Percentiles rank a stretch among this genome's conserved stretches.
Evolutionary conservation across 2,113 vertebrate species (phyloP).

Genomic region (Electrona antarctica): DNA sequence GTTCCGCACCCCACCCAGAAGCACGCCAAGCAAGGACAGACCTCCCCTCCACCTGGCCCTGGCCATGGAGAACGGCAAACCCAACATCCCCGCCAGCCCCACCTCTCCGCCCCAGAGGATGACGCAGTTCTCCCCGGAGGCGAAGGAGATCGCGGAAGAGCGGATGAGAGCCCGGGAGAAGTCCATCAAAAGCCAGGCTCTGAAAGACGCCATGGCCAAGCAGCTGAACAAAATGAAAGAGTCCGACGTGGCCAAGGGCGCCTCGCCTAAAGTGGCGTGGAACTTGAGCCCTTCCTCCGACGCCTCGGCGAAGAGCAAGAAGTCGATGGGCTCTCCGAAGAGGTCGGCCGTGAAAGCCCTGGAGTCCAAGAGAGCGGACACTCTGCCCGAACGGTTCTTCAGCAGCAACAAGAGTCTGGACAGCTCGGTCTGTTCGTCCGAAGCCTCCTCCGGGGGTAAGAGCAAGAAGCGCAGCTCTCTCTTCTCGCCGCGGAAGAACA

Average conservation of each 20-base stretch:
- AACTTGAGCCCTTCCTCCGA: constrained; percentile 39
- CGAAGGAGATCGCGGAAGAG: constrained; percentile 92
- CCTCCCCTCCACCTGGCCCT: constrained; percentile 75
- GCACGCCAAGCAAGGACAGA: constrained; percentile 70
- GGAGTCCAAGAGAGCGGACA: constrained; percentile 79
- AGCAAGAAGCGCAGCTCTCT: constrained; percentile 94
- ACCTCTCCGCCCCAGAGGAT: constrained; percentile 66
- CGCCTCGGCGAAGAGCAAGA: constrained; percentile 69
- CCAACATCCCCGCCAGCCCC: constrained; percentile 69
- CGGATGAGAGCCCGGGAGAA: constrained; percentile 93
- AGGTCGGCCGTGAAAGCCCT: constrained; percentile 73
- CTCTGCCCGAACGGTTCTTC: constrained; percentile 79
- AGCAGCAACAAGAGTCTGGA: constrained; percentile 83
- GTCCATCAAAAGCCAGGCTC: constrained; percentile 90
- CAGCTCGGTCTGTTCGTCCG: constrained; percentile 90
- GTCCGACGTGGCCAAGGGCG: constrained; percentile 72
- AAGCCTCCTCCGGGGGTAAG: constrained; percentile 86
- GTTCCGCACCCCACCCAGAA: constrained; percentile 88
- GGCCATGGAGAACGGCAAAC: constrained; percentile 85
- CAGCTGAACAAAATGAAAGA: constrained; percentile 93
- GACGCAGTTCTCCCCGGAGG: constrained; percentile 87
- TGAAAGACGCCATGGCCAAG: constrained; percentile 94
- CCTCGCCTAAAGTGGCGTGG: constrained; percentile 71
- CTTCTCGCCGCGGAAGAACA: constrained; percentile 94
- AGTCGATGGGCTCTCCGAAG: constrained; percentile 71